Evolutionary conservation across 2,888 invertebrate species (phyloP).

Genomic region (Ectemnius lituratus): DNA sequence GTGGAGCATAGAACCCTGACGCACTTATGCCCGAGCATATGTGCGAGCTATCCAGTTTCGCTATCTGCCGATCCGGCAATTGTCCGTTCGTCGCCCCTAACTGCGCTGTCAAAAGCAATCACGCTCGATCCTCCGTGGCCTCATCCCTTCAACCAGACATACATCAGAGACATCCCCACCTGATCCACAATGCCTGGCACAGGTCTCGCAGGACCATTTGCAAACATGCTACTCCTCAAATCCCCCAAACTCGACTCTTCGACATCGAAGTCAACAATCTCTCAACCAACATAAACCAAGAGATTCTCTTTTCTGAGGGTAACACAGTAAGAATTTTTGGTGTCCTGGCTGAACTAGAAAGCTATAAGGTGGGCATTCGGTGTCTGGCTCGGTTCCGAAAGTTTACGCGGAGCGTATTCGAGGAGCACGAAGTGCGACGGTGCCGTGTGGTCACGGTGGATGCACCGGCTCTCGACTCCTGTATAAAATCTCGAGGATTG

Average conservation of each 20-base stretch:
- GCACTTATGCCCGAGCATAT: slow-evolving; percentile 55
- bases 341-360: too few species aligned
- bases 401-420: slow-evolving; percentile 59
- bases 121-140: slow-evolving; percentile 43
- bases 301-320: too few species aligned
- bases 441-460: slow-evolving; percentile 61
- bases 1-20: slow-evolving; percentile 43
- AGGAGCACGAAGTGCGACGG: slow-evolving; percentile 52
- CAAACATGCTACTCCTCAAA: background rate
- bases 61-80: slow-evolving; percentile 57
- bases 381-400: slow-evolving; percentile 54
- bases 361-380: slow-evolving; percentile 22
- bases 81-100: slow-evolving; percentile 59
- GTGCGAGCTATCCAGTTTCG: slow-evolving; percentile 60
- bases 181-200: slow-evolving; percentile 13
- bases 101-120: slow-evolving; percentile 57
- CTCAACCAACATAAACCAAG: too few species aligned
- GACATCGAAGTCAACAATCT: slow-evolving; percentile 5
- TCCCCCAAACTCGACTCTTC: slow-evolving; percentile 13
- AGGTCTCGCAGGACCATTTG: slow-evolving; percentile 1
- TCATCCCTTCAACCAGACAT: slow-evolving; percentile 25
- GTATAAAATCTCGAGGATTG: slow-evolving; percentile 60
- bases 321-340: too few species aligned
- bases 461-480: slow-evolving; percentile 44
- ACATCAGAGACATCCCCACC: slow-evolving; percentile 21